Conservation (phyloP, 64 coral and sea anemone genomes). For the Dendronephthya gigantea region DNA sequence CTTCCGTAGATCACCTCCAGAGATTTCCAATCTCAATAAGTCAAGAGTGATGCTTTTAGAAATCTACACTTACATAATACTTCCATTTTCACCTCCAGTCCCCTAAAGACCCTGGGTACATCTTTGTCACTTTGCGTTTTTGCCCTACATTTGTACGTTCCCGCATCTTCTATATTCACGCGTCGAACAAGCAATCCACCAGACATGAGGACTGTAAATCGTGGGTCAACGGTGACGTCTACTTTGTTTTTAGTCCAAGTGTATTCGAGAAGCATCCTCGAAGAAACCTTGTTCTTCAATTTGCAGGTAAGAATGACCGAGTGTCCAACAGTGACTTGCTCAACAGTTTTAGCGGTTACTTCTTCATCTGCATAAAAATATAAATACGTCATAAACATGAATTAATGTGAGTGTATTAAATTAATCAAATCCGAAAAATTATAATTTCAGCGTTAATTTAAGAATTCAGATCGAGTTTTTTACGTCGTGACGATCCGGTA, state of each 20-base stretch:
- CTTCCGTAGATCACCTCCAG: no score
- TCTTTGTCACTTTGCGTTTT: constrained; percentile 27
- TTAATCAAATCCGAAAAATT: no score
- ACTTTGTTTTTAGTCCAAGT: constrained; percentile 65
- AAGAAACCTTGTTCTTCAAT: not conserved
- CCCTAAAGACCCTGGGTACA: constrained; percentile 25
- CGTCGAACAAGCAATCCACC: constrained; percentile 60
- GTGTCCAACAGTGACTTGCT: not conserved
- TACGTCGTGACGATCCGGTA: no score
- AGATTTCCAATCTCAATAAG: no score
- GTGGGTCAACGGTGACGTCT: constrained; percentile 18
- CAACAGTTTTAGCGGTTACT: not conserved
- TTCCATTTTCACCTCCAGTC: constrained; percentile 51
- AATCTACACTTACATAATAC: constrained; percentile 65
- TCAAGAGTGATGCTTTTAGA: not conserved
- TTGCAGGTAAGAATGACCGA: not conserved
- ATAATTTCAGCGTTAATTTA: no score
- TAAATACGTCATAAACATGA: not conserved
- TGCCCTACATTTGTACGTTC: constrained; percentile 68
- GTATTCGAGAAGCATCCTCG: not conserved
- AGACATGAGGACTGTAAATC: constrained; percentile 40
- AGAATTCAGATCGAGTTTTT: no score
- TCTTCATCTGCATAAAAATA: not conserved
- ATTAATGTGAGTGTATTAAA: no score
- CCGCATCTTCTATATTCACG: constrained; percentile 37